Evolutionary conservation across 2,113 vertebrate genomes (phyloP), one percentile per base, ranked within the genome.

Genomic region (Podilymbus podiceps): DNA sequence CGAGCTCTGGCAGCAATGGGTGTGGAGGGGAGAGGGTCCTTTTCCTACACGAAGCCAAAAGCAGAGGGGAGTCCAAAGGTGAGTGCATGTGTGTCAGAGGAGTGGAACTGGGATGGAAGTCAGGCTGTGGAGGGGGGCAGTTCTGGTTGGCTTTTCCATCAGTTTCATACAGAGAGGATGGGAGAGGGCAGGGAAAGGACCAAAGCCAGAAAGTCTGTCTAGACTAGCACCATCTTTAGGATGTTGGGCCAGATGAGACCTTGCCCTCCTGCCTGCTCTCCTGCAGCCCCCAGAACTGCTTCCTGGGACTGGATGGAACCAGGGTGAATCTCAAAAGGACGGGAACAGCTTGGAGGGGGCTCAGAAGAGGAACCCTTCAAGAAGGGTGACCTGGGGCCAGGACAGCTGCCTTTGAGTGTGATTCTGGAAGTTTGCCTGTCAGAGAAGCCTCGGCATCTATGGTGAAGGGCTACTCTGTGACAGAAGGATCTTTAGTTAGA

Each of bases 1-100:
- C 98, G 99, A 67, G 99, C 99, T 60, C 98, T 99, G 94, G 98
- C 99, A 96, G 97, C 99, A 22, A 98, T 99, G 97, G 98, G 98
- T 68, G 98, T 98, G 9, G 99, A 99, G 59, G 98, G 98, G 11
- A 98, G 99, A 95, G 98, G 98, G 56, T 99, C 99, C 69, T 99
- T 99, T 91, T 99, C 99, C 87, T 99, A 98, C 73, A 98, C 99
- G 8, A 99, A 99, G 96, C 98, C 98, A 90, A 99, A 99, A 97
- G 98, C 98, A 17, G 99, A 99, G 49, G 99, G 99, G 85, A 99
- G 99, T 95, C 99, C 99, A 40, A 99, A 99, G 99, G 99, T 99
- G 88, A 98, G 91, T 69, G 22, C 5, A 3, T 78, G 55, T 71
- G 38, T 63, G 9, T n/a, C 50, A 52, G 49, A 72, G 21, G 22